Evolutionary conservation across 1,140 invertebrate genomes (phyloP), one percentile per base, ranked within the genome.

Genomic region (Eumaeus atala): DNA sequence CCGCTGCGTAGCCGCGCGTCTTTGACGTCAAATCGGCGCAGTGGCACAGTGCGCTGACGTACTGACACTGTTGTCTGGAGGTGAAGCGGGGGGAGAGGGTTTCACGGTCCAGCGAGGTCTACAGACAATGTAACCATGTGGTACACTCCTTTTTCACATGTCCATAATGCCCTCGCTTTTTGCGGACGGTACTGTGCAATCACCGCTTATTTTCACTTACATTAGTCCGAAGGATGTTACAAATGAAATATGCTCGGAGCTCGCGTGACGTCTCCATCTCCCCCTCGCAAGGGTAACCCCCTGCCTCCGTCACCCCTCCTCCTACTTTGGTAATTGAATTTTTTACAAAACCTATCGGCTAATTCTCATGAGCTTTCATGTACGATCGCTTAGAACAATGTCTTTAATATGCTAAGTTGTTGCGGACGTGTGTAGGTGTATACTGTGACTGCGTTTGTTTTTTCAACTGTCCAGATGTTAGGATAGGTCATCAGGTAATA

Each of bases 321-420:
- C 54, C 61, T 62, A 86, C 72, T 86, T 86, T 80, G 64, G 70
- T 72, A 77, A 86, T 86, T 86, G 74, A 76, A 74, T 84, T 84
- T 80, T 76, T 74, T 81, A 70, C 67, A 77, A 71, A 70, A 67
- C 47, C 51, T 61, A 61, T 51, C 42, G 21, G 21, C 21, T 28
- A 28, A 28, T 44, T 49, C 56, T 57, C 40, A 11, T 21, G 10
- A 47, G 21, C 12, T 21, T 21, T 28, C 33, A 21, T 50, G 21
- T 57, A 52, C 59, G 54, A 18, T 12, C 12, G 21, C 33, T 18
- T 48, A n/a, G 47, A 8, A 33, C 18, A 48, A 48, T n/a, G 33
- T 18, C 33, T 48, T 48, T 18, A 48, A 28, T 48, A 48, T 16
- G 40, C 3, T 42, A 28, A 28, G 21, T 28, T 28, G 21, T 28